Evolutionary conservation across 2,888 invertebrate genomes (phyloP).

Genomic region (Thysanoteuthis rhombus): DNA sequence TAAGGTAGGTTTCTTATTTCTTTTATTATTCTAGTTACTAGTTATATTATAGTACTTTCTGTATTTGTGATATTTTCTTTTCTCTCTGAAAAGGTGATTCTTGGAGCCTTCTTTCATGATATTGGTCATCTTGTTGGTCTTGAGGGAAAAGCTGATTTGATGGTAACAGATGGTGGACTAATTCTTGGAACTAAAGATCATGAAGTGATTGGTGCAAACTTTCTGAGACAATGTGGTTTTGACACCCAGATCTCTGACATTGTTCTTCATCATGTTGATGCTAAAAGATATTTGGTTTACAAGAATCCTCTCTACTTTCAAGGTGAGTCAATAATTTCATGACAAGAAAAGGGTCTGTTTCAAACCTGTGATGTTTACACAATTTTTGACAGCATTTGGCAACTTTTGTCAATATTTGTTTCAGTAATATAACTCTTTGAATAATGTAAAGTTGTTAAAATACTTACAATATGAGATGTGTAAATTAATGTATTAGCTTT

Average conservation of each 20-base stretch:
- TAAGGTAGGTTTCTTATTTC: no score
- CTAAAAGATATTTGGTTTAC: conserved; percentile 54
- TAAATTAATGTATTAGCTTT: no score
- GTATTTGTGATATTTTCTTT: no score
- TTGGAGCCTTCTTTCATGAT: conserved; percentile 55
- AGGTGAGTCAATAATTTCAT: conserved; percentile 38
- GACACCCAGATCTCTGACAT: conserved; percentile 44
- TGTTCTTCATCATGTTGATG: conserved; percentile 51
- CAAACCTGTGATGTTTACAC: no score
- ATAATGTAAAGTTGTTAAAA: no score
- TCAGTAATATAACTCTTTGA: no score
- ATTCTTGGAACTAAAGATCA: conserved; percentile 47
- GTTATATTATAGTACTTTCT: no score
- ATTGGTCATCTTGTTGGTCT: conserved; percentile 51
- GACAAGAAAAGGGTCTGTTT: no score
- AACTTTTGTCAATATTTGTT: no score
- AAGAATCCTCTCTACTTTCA: conserved; percentile 47
- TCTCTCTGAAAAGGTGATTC: conserved; percentile 40
- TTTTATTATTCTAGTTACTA: no score
- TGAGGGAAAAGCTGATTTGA: conserved; percentile 39
- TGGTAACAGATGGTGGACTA: conserved; percentile 45
- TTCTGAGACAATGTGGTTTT: conserved; percentile 43
- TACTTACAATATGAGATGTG: no score
- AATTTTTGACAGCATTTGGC: no score
- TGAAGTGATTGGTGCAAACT: conserved; percentile 45